phyloP scores from a whole-genome alignment of 2,888 invertebrate genomes.

The Pharmacophagus antenor region DNA sequence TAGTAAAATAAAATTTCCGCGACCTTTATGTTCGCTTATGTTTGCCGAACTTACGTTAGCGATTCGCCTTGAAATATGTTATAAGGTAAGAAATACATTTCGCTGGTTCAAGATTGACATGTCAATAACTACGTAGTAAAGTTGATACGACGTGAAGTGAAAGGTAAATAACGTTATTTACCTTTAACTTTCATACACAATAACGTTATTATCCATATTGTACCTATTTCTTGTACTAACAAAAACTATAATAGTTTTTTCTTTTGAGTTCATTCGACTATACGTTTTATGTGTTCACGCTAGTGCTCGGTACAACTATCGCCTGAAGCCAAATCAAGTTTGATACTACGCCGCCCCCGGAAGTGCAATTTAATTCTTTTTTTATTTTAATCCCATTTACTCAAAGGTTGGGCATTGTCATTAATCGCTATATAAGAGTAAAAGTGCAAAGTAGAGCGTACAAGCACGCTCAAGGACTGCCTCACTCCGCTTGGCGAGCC shows the following conservation, averaged over 20 bases:
- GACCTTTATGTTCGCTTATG: conserved; percentile 49
- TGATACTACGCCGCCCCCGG: conserved; percentile 41
- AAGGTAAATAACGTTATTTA: background rate
- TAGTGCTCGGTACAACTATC: conserved; percentile 28
- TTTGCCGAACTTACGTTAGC: conserved; percentile 50
- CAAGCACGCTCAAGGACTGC: conserved; percentile 57
- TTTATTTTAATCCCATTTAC: conserved; percentile 56
- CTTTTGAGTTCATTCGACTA: conserved; percentile 21
- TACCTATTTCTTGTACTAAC: background rate
- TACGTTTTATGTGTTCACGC: conserved; percentile 20
- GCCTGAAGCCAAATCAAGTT: conserved; percentile 28
- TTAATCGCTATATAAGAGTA: conserved; percentile 73
- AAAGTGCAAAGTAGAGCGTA: conserved; percentile 72
- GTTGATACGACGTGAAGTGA: conserved; percentile 42
- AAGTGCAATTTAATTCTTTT: conserved; percentile 64
- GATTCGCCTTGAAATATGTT: conserved; percentile 44
- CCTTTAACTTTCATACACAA: too few species aligned
- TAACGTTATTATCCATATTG: conserved; percentile 5
- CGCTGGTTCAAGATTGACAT: conserved; percentile 38
- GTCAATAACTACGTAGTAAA: conserved; percentile 39
- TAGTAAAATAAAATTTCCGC: conserved; percentile 39
- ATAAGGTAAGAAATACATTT: conserved; percentile 39
- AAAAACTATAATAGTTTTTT: background rate
- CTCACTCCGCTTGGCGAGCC: conserved; percentile 47
- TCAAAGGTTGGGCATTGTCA: conserved; percentile 64